These are phyloP conservation scores for Caenorhabditis doughertyi DNA, from an alignment of 2,888 invertebrate species.

Conservation along the genomic window DNA sequence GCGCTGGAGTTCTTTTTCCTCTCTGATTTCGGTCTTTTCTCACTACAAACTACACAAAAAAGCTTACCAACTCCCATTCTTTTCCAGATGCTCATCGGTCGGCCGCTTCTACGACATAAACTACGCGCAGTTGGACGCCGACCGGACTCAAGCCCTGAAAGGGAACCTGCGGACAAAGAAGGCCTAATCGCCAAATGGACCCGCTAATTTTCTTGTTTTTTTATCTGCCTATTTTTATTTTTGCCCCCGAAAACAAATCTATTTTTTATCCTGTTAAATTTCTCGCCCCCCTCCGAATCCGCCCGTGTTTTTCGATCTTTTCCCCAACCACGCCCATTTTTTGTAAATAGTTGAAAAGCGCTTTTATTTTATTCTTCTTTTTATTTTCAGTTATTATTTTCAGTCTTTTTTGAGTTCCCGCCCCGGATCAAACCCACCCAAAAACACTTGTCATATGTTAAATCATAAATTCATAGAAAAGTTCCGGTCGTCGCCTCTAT, in stretches of 20 bases:
- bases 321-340: neutral
- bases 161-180: slow-evolving; percentile 44
- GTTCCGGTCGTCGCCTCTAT: neutral
- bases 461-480: slow-evolving; percentile 36
- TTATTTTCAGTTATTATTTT: slow-evolving; percentile 7
- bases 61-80: neutral
- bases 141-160: slow-evolving; percentile 58
- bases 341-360: slow-evolving; percentile 35
- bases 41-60: neutral
- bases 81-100: slow-evolving; percentile 62
- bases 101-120: slow-evolving; percentile 62
- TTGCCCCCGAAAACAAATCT: neutral
- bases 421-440: neutral
- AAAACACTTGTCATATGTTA: neutral
- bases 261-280: slow-evolving; percentile 9
- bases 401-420: neutral
- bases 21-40: too few relatives aligned
- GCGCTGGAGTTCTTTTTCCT: too few relatives aligned
- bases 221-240: neutral
- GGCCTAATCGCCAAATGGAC: neutral
- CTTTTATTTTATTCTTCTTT: neutral
- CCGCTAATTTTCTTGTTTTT: neutral
- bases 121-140: slow-evolving; percentile 61
- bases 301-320: slow-evolving; percentile 9
- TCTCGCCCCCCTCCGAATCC: neutral